Conservation (phyloP, 92 coral and sea anemone genomes). For the Heteractis magnifica region DNA sequence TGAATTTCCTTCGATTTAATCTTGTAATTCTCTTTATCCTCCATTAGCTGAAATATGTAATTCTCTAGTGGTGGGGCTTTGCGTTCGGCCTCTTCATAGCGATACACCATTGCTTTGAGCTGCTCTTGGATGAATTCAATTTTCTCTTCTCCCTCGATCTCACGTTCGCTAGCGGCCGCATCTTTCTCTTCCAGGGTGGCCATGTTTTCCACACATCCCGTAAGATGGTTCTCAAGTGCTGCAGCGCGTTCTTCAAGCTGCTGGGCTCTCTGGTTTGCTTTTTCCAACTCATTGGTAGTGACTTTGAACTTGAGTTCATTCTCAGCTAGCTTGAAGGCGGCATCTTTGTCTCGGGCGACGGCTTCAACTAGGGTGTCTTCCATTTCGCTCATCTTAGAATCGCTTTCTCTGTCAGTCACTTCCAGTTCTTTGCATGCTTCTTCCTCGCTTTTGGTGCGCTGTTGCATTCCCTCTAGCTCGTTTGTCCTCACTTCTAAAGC, state of each 20-base stretch:
- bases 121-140: constrained; percentile 61
- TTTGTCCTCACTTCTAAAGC: constrained; percentile 40
- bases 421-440: constrained; percentile 69
- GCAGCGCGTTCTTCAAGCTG: constrained; percentile 34
- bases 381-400: constrained; percentile 55
- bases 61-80: constrained; percentile 67
- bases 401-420: constrained; percentile 76
- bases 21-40: constrained; percentile 42
- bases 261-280: constrained; percentile 56
- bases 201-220: constrained; percentile 36
- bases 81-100: constrained; percentile 83
- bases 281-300: constrained; percentile 60
- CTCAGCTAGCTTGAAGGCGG: constrained; percentile 63
- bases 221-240: constrained; percentile 41
- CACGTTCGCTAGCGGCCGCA: constrained; percentile 53
- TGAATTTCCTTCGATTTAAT: constrained; percentile 34
- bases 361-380: constrained; percentile 55
- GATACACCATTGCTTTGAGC: constrained; percentile 57
- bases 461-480: constrained; percentile 38
- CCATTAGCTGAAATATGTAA: constrained; percentile 51
- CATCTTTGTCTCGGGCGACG: constrained; percentile 46
- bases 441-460: constrained; percentile 53
- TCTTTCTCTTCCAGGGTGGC: constrained; percentile 58
- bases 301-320: constrained; percentile 64
- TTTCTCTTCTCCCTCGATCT: constrained; percentile 67